phyloP scores from a whole-genome alignment of 2,113 vertebrate species.

The Garra rufa region DNA sequence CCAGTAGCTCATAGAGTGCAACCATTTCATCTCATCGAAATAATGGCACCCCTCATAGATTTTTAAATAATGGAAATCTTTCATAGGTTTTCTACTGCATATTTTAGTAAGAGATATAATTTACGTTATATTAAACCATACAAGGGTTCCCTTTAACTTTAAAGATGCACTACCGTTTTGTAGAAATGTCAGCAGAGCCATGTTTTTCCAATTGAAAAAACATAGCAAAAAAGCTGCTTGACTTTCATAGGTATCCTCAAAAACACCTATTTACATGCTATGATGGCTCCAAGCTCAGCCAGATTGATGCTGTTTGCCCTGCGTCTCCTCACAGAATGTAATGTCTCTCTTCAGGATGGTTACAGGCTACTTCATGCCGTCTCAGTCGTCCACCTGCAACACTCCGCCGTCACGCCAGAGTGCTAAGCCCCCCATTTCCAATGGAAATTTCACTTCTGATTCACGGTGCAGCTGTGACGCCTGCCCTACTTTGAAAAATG shows the following conservation, averaged over 20 bases:
- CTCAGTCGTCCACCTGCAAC: slow-evolving; percentile 46
- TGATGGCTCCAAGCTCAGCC: background rate
- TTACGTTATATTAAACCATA: too few species aligned
- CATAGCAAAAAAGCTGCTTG: background rate
- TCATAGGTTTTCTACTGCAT: too few species aligned
- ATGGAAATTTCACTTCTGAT: slow-evolving; percentile 47
- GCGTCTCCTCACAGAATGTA: slow-evolving; percentile 3
- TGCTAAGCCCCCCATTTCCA: slow-evolving; percentile 42
- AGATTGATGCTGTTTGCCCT: background rate
- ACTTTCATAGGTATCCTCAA: background rate
- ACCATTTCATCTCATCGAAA: too few species aligned
- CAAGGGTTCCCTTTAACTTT: background rate
- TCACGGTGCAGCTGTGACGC: slow-evolving; percentile 13
- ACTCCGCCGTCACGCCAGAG: slow-evolving; percentile 14
- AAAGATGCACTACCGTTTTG: background rate
- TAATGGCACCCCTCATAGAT: too few species aligned
- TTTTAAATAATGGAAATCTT: too few species aligned
- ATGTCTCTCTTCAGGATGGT: slow-evolving; percentile 28
- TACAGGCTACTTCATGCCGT: background rate
- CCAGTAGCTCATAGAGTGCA: too few species aligned
- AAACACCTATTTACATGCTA: background rate
- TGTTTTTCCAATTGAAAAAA: background rate
- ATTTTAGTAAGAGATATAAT: too few species aligned
- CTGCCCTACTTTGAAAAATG: slow-evolving; percentile 44
- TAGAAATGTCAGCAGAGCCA: background rate